Evolutionary conservation across 53 echinoderm and acorn worm genomes (phyloP), one percentile per base, ranked within the genome.

Genomic region (Patiria pectinifera): DNA sequence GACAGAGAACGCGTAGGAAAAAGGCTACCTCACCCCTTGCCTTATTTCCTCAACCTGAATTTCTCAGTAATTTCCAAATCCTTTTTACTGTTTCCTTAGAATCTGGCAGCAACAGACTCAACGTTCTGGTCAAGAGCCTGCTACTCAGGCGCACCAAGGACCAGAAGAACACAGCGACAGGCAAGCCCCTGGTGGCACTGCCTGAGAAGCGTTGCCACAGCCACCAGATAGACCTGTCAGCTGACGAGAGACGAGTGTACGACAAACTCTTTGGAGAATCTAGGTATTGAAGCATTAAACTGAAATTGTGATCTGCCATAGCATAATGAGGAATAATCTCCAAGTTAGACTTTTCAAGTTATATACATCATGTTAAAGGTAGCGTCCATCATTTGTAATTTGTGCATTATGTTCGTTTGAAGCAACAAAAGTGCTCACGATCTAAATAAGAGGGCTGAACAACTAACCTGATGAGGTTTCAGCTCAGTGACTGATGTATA

Each of bases 111-210:
- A 95, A 91, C 62, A 86, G 96, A 62, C 87, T 98, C 49, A 94
- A 97, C 21, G 92, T 92, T 9, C 86, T 98, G 76, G 95, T 95
- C 72, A 96, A 98, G 91, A 94, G 92, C 71, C 72, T 98, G 61
- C 95, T 98, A 2, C 89, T 98, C 24, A 45, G 98, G 44, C 82
- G 98, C 71, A 98, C 98, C 53, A 98, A 98, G 82, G 95, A 96
- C 74, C 98, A 98, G 79, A 91, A 94, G 78, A 93, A 89, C 25
- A 76, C 60, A 14, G 72, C 69, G 7, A 90, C 90, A 45, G 98
- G 98, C 49, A 95, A 97, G 76, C 95, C 98, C 22, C 84, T 98
- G 85, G 98, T 79, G 47, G 78, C 90, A 21, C 87, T 98, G 16
- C 98, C 98, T 4, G 91, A 92, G 16, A 96, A 96, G 74, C 79